phyloP scores from a whole-genome alignment of 2,888 invertebrate species.

The Chymomyza fuscimana region DNA sequence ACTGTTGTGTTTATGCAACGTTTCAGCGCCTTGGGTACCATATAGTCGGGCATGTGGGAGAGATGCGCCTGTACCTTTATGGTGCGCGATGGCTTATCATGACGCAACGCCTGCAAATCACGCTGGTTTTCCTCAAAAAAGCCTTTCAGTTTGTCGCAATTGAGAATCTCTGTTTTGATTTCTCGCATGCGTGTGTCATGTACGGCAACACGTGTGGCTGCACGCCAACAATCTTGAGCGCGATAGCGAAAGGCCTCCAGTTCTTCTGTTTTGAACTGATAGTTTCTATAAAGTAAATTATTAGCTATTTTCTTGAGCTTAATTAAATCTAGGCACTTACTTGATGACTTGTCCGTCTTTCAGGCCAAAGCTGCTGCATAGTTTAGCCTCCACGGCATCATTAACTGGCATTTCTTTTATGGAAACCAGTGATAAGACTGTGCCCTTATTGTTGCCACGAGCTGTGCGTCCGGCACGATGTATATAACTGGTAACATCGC shows the following conservation, averaged over 20 bases:
- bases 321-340: conserved; percentile 61
- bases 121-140: conserved; percentile 96
- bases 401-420: conserved; percentile 87
- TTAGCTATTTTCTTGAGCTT: background rate
- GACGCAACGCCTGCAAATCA: conserved; percentile 90
- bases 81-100: conserved; percentile 92
- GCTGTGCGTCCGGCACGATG: conserved; percentile 97
- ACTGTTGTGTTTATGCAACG: conserved; percentile 80
- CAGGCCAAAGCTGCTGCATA: conserved; percentile 84
- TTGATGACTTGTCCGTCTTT: conserved; percentile 83
- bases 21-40: conserved; percentile 89
- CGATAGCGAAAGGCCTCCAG: conserved; percentile 97
- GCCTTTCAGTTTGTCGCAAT: conserved; percentile 93
- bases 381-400: conserved; percentile 87
- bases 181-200: conserved; percentile 96
- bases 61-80: conserved; percentile 91
- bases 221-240: conserved; percentile 96
- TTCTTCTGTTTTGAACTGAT: conserved; percentile 96
- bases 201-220: conserved; percentile 95
- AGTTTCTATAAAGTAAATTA: conserved; percentile 84
- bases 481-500: conserved; percentile 93
- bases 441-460: conserved; percentile 91
- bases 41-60: conserved; percentile 95
- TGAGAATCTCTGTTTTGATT: conserved; percentile 95
- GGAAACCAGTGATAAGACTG: conserved; percentile 93